Percentiles rank a stretch among this genome's conserved stretches.
Evolutionary conservation across 1,140 invertebrate genomes (phyloP).

Genomic region (Aporrectodea caliginosa): DNA sequence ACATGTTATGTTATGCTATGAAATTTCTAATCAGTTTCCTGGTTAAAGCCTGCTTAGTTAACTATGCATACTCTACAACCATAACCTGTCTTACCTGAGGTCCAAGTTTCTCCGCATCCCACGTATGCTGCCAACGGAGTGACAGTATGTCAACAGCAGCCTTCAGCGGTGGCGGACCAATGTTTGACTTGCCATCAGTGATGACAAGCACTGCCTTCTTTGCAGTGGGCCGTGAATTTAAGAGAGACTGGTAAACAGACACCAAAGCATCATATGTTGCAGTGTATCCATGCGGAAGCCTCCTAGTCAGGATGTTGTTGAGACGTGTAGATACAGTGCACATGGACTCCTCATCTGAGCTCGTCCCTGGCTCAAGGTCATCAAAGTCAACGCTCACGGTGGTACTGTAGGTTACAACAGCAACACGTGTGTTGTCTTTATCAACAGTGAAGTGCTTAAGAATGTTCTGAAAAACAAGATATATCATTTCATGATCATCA

Average conservation of each 20-base stretch:
- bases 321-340: conserved; percentile 36
- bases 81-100: conserved; percentile 39
- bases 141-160: conserved; percentile 41
- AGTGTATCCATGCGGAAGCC: conserved; percentile 38
- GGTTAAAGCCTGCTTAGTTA: too few species aligned
- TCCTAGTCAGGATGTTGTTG: conserved; percentile 26
- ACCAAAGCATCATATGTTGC: conserved; percentile 37
- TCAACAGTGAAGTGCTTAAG: conserved; percentile 41
- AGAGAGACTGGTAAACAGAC: conserved; percentile 30
- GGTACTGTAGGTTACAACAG: conserved; percentile 39
- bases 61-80: too few species aligned
- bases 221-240: conserved; percentile 33
- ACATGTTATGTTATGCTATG: too few species aligned
- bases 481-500: too few species aligned
- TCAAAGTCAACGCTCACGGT: conserved; percentile 36
- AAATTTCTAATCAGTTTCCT: too few species aligned
- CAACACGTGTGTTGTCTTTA: conserved; percentile 37
- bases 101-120: conserved; percentile 34
- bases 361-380: conserved; percentile 31
- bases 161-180: conserved; percentile 38
- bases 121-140: conserved; percentile 36
- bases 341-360: conserved; percentile 35
- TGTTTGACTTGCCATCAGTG: conserved; percentile 41
- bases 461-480: conserved; percentile 27
- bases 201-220: conserved; percentile 41